phyloP scores from a whole-genome alignment of 1,140 invertebrate genomes.

The Diorhabda elongata region DNA sequence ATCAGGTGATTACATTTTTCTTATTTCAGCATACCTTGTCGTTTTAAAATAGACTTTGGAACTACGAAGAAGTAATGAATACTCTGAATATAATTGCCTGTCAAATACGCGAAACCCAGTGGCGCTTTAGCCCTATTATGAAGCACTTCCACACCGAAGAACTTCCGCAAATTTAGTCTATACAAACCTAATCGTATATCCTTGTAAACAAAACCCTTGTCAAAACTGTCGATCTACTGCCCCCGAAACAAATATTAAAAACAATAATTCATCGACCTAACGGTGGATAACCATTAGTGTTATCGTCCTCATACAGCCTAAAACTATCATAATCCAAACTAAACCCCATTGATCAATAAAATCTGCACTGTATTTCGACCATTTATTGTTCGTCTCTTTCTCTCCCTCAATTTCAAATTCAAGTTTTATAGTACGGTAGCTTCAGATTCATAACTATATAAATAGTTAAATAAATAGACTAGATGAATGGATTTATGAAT shows the following conservation, averaged over 20 bases:
- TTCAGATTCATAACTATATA: too few species aligned
- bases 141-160: slow-evolving; percentile 1
- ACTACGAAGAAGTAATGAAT: too few species aligned
- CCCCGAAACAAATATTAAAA: slow-evolving; percentile 24
- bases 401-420: background rate
- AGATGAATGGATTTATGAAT: background rate
- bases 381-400: background rate
- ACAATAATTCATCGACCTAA: slow-evolving; percentile 29
- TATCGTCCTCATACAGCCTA: slow-evolving; percentile 32
- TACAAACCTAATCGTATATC: background rate
- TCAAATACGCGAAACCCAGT: background rate
- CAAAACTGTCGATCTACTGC: background rate
- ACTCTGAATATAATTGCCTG: too few species aligned
- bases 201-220: background rate
- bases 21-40: too few species aligned
- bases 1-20: too few species aligned
- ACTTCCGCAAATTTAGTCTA: background rate
- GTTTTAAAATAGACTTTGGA: too few species aligned
- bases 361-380: slow-evolving; percentile 3
- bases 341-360: slow-evolving; percentile 27
- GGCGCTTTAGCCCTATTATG: background rate
- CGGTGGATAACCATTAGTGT: slow-evolving; percentile 32
- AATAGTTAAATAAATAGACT: background rate
- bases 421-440: background rate
- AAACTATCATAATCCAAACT: slow-evolving; percentile 32